Evolutionary conservation across 1,140 invertebrate genomes (phyloP).

Genomic region (Anthonomus grandis): DNA sequence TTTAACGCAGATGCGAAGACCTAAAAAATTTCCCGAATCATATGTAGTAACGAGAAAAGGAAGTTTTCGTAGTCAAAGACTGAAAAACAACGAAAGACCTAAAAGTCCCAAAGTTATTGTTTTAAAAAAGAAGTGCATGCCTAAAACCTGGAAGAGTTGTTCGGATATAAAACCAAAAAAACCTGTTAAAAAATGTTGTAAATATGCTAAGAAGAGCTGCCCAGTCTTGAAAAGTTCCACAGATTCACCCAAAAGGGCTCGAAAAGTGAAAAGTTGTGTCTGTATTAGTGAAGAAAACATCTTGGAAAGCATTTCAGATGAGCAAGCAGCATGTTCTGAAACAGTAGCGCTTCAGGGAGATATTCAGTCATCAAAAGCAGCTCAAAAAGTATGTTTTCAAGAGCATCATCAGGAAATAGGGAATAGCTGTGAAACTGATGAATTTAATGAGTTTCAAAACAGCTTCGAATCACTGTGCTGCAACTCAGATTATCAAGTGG

Average conservation of each 20-base stretch:
- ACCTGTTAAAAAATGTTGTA: slow-evolving; percentile 45
- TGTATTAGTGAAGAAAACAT: slow-evolving; percentile 33
- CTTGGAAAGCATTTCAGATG: not conserved
- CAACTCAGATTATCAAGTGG: not conserved
- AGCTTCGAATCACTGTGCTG: slow-evolving; percentile 2
- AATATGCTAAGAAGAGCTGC: slow-evolving; percentile 44
- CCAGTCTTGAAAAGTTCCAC: slow-evolving; percentile 36
- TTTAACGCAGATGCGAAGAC: slow-evolving; percentile 35
- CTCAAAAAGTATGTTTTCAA: slow-evolving; percentile 7
- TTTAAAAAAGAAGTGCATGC: slow-evolving; percentile 36
- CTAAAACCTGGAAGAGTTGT: slow-evolving; percentile 47
- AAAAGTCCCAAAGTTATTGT: slow-evolving; percentile 39
- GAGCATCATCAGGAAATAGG: not conserved
- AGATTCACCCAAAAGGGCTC: slow-evolving; percentile 23
- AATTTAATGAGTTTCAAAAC: slow-evolving; percentile 5
- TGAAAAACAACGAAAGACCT: slow-evolving; percentile 29
- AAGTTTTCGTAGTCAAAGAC: slow-evolving; percentile 24
- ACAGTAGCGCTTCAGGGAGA: not conserved
- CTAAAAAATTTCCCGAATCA: slow-evolving; percentile 45
- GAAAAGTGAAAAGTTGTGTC: slow-evolving; percentile 41
- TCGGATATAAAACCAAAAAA: slow-evolving; percentile 43
- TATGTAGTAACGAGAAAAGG: slow-evolving; percentile 40
- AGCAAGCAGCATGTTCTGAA: not conserved
- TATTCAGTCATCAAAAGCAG: not conserved
- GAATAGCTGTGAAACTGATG: not conserved